Conservation (phyloP, 2,797 vertebrate species). For the Ctenopoma multispine region DNA sequence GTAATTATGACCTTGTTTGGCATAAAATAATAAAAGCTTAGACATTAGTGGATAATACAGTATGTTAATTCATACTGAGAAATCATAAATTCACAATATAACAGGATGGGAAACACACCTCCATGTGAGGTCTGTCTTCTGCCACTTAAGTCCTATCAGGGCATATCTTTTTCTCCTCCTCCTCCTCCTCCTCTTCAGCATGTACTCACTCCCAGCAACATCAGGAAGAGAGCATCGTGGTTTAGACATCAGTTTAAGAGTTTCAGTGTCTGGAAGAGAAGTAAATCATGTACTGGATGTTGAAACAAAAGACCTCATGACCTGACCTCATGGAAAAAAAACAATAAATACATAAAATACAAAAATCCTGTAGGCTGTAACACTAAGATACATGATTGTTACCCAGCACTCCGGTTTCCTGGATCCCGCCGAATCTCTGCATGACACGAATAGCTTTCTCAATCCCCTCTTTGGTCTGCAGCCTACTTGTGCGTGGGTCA, state of each 20-base stretch:
- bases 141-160: slow-evolving; percentile 86
- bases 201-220: slow-evolving; percentile 83
- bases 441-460: slow-evolving; percentile 86
- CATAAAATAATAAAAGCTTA: too few species aligned
- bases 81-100: neutral
- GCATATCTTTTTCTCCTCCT: slow-evolving; percentile 84
- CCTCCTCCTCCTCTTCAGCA: slow-evolving; percentile 77
- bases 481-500: slow-evolving; percentile 84
- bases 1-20: too few species aligned
- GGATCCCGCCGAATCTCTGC: slow-evolving; percentile 90
- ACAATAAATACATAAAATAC: too few species aligned
- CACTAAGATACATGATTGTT: slow-evolving; percentile 27
- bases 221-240: slow-evolving; percentile 93
- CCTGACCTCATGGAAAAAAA: too few species aligned
- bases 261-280: slow-evolving; percentile 67
- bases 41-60: too few species aligned
- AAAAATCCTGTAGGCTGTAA: too few species aligned
- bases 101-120: slow-evolving; percentile 70
- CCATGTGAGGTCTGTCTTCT: slow-evolving; percentile 81
- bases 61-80: slow-evolving; percentile 11
- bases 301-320: too few species aligned
- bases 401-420: slow-evolving; percentile 88
- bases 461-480: slow-evolving; percentile 87
- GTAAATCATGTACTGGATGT: slow-evolving; percentile 5
- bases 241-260: slow-evolving; percentile 82